Conservation (phyloP, 2,888 invertebrate genomes). For the Diaperis boleti region DNA sequence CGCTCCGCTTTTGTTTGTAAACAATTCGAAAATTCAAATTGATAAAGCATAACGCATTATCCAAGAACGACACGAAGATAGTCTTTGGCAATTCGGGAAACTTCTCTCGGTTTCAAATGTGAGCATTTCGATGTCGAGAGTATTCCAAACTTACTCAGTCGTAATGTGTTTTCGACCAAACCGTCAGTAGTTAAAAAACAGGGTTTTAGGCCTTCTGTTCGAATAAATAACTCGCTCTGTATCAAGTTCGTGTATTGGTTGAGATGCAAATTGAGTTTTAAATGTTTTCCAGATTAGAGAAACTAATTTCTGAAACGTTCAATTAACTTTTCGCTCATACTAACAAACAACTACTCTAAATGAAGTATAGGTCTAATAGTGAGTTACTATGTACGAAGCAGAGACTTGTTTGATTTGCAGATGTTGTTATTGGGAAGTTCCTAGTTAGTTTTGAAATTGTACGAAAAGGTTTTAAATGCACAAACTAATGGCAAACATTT, state of each 20-base stretch:
- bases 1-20: slow-evolving; percentile 13
- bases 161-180: not conserved
- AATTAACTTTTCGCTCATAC: slow-evolving; percentile 25
- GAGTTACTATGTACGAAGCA: slow-evolving; percentile 4
- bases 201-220: slow-evolving; percentile 8
- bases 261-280: slow-evolving; percentile 23
- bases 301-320: slow-evolving; percentile 24
- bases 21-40: slow-evolving; percentile 3
- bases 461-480: too few relatives aligned
- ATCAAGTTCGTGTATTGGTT: slow-evolving; percentile 8
- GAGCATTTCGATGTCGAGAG: not conserved
- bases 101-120: not conserved
- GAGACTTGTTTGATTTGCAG: too few relatives aligned
- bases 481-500: too few relatives aligned
- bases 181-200: slow-evolving; percentile 11
- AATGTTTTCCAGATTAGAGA: slow-evolving; percentile 1
- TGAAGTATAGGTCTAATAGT: not conserved
- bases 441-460: too few relatives aligned
- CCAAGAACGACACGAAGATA: slow-evolving; percentile 2
- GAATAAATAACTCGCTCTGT: slow-evolving; percentile 11
- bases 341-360: not conserved
- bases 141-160: not conserved
- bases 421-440: too few relatives aligned
- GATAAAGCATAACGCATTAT: slow-evolving; percentile 14
- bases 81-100: not conserved